Evolutionary conservation across 2,113 vertebrate species (phyloP).

Genomic region (Macroglossus sobrinus): DNA sequence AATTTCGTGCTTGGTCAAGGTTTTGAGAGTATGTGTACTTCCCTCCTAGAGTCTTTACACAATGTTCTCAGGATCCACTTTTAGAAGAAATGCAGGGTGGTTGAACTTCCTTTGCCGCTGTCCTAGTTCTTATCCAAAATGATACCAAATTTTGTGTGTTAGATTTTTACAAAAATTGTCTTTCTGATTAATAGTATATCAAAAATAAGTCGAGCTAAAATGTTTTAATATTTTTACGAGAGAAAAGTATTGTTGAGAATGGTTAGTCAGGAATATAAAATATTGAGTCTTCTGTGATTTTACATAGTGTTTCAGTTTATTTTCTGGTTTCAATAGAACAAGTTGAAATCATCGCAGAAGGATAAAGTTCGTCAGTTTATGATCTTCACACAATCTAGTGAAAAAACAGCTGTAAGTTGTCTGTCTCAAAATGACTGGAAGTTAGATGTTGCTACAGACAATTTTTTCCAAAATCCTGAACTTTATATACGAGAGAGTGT

Average conservation of each 20-base stretch:
- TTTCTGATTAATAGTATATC: conserved; percentile 18
- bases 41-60: neutral
- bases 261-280: neutral
- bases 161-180: neutral
- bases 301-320: conserved; percentile 58
- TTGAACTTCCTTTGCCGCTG: neutral
- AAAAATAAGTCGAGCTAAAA: conserved; percentile 39
- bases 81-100: neutral
- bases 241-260: neutral
- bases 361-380: conserved; percentile 99
- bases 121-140: neutral
- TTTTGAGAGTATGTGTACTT: neutral
- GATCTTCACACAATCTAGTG: conserved; percentile 98
- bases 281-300: conserved; percentile 63
- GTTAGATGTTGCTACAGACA: conserved; percentile 98
- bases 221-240: conserved; percentile 26
- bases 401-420: conserved; percentile 97
- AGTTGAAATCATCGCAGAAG: conserved; percentile 99
- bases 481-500: conserved; percentile 94
- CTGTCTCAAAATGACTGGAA: conserved; percentile 99
- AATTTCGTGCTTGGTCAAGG: neutral
- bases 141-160: neutral
- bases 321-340: conserved; percentile 89
- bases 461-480: conserved; percentile 98
- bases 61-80: neutral